These are phyloP conservation scores for Coreius guichenoti DNA, from an alignment of 2,797 vertebrate species.

Conservation along the genomic window DNA sequence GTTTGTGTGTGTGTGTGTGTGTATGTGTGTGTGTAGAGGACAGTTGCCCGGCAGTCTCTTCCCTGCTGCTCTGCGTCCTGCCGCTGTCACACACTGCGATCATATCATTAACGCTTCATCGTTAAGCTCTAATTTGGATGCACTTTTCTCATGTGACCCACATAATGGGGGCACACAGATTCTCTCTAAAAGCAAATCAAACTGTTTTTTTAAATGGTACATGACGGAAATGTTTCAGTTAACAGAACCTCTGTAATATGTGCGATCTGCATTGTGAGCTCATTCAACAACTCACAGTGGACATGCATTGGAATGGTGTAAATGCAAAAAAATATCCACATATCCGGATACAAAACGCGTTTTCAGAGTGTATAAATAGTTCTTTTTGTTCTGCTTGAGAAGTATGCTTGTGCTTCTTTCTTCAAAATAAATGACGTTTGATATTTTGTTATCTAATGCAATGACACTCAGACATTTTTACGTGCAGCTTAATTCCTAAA, in stretches of 20 bases:
- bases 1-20: conserved; percentile 19
- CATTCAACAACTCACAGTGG: neutral
- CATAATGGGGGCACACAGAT: neutral
- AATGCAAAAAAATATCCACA: neutral
- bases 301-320: neutral
- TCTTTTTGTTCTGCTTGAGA: neutral
- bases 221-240: neutral
- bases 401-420: neutral
- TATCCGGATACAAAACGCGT: neutral
- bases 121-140: conserved; percentile 39
- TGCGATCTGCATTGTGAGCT: too few species aligned
- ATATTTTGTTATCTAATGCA: conserved; percentile 13
- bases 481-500: conserved; percentile 18
- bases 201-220: neutral
- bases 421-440: neutral
- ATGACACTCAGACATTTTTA: conserved; percentile 11
- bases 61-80: conserved; percentile 48
- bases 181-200: neutral
- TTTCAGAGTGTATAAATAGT: neutral
- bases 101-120: conserved; percentile 52
- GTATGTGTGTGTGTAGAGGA: conserved; percentile 6
- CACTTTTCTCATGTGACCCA: conserved; percentile 39
- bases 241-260: neutral
- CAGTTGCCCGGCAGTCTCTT: conserved; percentile 44
- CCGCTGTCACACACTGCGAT: conserved; percentile 54